These are phyloP conservation scores for Morinoia aosen DNA, from an alignment of 2,888 invertebrate species.

Conservation along the genomic window DNA sequence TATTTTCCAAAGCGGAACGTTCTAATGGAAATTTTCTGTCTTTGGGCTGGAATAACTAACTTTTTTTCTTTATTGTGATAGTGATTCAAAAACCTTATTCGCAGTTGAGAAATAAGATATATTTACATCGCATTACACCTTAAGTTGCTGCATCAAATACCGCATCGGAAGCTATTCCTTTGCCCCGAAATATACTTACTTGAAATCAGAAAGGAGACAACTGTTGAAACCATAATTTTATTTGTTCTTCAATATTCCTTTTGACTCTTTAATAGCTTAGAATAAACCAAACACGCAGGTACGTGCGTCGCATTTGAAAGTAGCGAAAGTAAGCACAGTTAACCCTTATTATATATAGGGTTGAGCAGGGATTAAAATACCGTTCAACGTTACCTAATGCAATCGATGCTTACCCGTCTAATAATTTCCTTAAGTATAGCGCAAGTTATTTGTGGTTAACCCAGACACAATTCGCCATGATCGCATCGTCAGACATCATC, in stretches of 20 bases:
- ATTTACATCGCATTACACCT: no score
- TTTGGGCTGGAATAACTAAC: neutral
- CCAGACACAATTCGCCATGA: conserved; percentile 18
- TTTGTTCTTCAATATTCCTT: neutral
- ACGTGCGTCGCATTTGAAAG: neutral
- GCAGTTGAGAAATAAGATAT: neutral
- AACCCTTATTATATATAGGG: neutral
- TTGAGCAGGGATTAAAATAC: neutral
- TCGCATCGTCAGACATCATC: neutral
- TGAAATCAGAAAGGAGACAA: neutral
- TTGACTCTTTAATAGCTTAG: no score
- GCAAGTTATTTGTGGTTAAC: neutral
- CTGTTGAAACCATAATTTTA: neutral
- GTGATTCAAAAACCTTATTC: neutral
- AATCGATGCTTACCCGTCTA: neutral
- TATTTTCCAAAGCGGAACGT: neutral
- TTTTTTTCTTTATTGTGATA: neutral
- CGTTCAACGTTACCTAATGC: neutral
- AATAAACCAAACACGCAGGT: no score
- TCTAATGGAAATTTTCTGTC: neutral
- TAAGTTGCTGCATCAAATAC: neutral
- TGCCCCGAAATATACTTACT: neutral
- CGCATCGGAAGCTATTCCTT: neutral
- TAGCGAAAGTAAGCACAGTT: neutral
- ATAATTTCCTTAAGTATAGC: neutral